Base-by-base conservation (phyloP, 2,888 invertebrate genomes). In the Callimorpha dominula region DNA sequence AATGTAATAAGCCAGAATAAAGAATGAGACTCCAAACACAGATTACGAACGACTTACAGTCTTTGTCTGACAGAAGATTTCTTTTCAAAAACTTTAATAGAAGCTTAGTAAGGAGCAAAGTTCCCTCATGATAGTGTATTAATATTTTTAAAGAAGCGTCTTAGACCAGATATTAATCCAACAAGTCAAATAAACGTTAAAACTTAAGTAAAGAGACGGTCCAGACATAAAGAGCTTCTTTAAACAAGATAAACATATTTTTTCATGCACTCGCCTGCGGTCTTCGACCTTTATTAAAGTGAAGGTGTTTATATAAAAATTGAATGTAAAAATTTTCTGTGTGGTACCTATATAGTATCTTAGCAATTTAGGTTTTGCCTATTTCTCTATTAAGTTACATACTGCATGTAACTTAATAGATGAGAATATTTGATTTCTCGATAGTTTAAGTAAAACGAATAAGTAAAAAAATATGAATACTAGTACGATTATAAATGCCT, bases 151-250 rank as follows among this genome's bases (percentile, higher is more conserved):
- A 83, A 81, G 75, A 81, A 80, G 77, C 75, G 79, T 83, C 81
- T 78, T 14, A 80, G 80, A 84, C 83, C 85, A 81, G 86, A 86
- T 83, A 81, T 84, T 57, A 83, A 88, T 88, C 85, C 87, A 86
- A 78, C 85, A 87, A 89, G 88, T 90, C 88, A 89, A 89, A 89
- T 86, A 89, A 84, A 85, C 82, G 31, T 31, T 31, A 31, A 1
- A 31, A 31, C 31, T 81, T 81, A 83, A 87, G 87, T 85, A 86
- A 85, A 82, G 78, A 79, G 82, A 81, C 84, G 82, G 80, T 77
- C 81, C 71, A 79, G 72, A 81, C 78, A 72, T 75, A 68, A 76
- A 76, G 77, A 81, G 83, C 81, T 84, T 77, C 72, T 67, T 87
- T 85, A 81, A 83, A 40, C 78, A 81, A 78, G 81, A 84, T 85